Evolutionary conservation across 2,797 vertebrate genomes (phyloP), one percentile per base, ranked within the genome.

Genomic region (Ceryle rudis): DNA sequence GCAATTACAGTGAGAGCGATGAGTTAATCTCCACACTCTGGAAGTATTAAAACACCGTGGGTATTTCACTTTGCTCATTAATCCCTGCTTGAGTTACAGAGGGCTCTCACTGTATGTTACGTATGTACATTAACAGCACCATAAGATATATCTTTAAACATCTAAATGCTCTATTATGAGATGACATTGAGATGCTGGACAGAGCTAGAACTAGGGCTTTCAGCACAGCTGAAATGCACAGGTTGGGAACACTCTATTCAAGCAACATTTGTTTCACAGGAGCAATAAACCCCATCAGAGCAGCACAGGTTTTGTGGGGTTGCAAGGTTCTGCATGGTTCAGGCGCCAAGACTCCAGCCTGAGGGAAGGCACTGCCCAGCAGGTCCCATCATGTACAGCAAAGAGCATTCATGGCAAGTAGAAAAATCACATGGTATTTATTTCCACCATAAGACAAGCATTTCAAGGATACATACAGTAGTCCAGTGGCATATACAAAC

Each of bases 321-420:
- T 70, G 69, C 3, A 10, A 28, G 51, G 90, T 10, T 78, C 11
- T 8, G 69, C 2, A 42, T 49, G 91, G 73, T 37, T 74, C 85
- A 80, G 88, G 74, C 47, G 94, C 80, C 35, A 60, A 90, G 73
- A 66, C 13, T 47, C 41, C 79, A 74, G 86, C 91, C 91, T 70
- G 51, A 11, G 70, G 87, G 83, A 95, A 95, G 95, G 93, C 94
- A 94, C 73, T 93, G 91, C 85, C 96, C 95, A 86, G 97, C 89
- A 97, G 94, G 92, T 90, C 89, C 93, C 26, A 2, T 14, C 93
- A 93, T 2, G 2, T 46, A 92, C 85, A 89, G 94, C 95, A 95
- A 91, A 95, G 71, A 94, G 87, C 86, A 90, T 93, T 20, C 91
- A 77, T 91, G 86, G 85, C 94, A 37, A 90, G 81, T 60, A 87